Evolutionary conservation across 1,140 invertebrate species (phyloP), one percentile per base, ranked within the genome.

Genomic region (Drosophila obscura): DNA sequence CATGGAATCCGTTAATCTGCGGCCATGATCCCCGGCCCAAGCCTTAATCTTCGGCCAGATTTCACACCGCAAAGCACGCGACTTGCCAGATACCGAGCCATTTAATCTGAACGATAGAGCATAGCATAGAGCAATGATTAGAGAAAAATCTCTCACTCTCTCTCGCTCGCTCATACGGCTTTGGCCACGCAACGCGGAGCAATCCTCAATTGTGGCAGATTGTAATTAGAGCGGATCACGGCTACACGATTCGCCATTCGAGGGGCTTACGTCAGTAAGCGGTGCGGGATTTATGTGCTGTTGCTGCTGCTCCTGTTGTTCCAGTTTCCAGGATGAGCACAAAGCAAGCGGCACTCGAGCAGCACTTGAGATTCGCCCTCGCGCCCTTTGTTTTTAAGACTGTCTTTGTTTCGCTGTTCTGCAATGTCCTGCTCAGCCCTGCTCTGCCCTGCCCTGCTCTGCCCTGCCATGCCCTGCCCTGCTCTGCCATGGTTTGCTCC

Each of bases 201-300:
- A 56, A 77, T 51, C 24, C 75, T 74, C 71, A 66, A 84, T 83
- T 84, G 80, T 84, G 78, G 69, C 80, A 68, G 64, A 79, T 87
- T 66, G 83, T 87, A 87, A 87, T 87, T 87, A 87, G 83, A 88
- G 82, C 82, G 76, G 83, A 60, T 77, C 75, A 62, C 13, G 8
- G 31, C 35, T 1, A 11, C 28, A 43, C 41, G 15, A 16, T 58
- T 52, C 24, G 44, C 35, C 35, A 48, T 35, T 45, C 8, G 26
- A 43, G 57, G 43, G 43, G 15, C 19, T 46, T 41, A 64, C 11
- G 35, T 11, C 35, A 13, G 35, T 50, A 49, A 48, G 15, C 24
- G 50, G n/a, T n/a, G 22, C 5, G 2, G 43, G 55, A 45, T 56
- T 56, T 56, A 31, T 46, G 24, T 57, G 11, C 31, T 13, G 8